Conservation (phyloP, 1,140 invertebrate species). For the Drosophila pseudoananassae region DNA sequence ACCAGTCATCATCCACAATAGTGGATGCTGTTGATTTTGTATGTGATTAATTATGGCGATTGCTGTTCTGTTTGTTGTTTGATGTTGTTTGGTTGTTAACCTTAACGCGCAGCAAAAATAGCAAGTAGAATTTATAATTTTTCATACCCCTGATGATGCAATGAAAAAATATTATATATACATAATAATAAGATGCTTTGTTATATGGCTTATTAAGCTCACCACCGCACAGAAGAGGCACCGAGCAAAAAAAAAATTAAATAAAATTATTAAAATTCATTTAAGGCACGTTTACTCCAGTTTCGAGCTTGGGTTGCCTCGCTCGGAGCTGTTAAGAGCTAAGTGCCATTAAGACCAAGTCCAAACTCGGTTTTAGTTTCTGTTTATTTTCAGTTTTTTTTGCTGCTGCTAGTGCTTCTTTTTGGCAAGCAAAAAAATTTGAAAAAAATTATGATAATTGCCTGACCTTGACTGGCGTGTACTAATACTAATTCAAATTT, state of each 20-base stretch:
- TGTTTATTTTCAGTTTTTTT: conserved; percentile 27
- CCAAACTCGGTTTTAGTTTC: conserved; percentile 35
- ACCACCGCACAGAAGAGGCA: conserved; percentile 14
- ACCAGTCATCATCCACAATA: conserved; percentile 58
- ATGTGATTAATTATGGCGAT: conserved; percentile 75
- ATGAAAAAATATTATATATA: conserved; percentile 49
- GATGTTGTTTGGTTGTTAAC: conserved; percentile 72
- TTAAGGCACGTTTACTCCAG: conserved; percentile 80
- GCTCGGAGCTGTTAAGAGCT: conserved; percentile 37
- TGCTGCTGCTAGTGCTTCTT: conserved; percentile 44
- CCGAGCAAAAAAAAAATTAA: conserved; percentile 23
- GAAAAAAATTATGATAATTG: conserved; percentile 76
- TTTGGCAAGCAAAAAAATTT: conserved; percentile 36
- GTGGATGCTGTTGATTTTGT: conserved; percentile 66
- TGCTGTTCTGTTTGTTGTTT: conserved; percentile 49
- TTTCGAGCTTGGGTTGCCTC: conserved; percentile 48
- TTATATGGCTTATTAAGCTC: conserved; percentile 52
- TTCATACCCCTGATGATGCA: conserved; percentile 72
- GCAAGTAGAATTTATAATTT: conserved; percentile 77
- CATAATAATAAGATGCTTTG: conserved; percentile 59
- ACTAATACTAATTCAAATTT: conserved; percentile 75
- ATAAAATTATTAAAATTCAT: conserved; percentile 63
- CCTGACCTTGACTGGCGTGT: conserved; percentile 72
- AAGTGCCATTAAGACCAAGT: conserved; percentile 52
- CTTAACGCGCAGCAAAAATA: conserved; percentile 70